Evolutionary conservation across 2,797 vertebrate species (phyloP).

Genomic region (Amphiprion clarkii): DNA sequence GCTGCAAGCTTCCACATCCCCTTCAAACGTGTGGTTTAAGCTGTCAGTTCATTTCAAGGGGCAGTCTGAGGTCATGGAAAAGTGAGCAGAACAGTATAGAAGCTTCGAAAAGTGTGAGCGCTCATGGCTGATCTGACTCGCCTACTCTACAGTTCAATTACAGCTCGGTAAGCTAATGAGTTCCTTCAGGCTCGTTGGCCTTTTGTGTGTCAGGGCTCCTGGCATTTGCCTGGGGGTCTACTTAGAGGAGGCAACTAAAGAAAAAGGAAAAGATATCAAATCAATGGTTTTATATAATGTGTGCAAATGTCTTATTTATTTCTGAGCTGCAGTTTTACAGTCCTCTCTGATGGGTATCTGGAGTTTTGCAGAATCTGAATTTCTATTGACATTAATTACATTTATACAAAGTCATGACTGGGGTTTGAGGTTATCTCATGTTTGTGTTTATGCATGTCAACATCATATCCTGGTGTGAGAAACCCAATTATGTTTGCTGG

Average conservation of each 20-base stretch:
- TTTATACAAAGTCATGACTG: no score
- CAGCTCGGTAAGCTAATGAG: constrained; percentile 52
- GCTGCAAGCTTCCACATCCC: constrained; percentile 41
- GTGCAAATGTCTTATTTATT: not conserved
- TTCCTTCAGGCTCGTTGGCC: constrained; percentile 52
- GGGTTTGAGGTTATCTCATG: no score
- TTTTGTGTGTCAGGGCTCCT: constrained; percentile 31
- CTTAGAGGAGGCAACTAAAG: constrained; percentile 11
- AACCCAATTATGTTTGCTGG: no score
- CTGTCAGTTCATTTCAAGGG: constrained; percentile 55
- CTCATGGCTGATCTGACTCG: constrained; percentile 24
- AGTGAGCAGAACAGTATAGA: constrained; percentile 41
- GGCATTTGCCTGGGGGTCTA: constrained; percentile 28
- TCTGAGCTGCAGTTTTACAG: not conserved
- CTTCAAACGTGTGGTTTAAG: constrained; percentile 59
- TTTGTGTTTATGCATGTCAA: no score
- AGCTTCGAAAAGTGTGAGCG: constrained; percentile 38
- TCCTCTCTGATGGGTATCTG: not conserved
- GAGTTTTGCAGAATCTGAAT: not conserved
- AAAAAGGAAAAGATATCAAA: constrained; percentile 18
- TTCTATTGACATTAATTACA: no score
- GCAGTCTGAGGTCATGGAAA: constrained; percentile 58
- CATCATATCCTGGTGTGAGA: no score
- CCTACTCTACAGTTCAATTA: constrained; percentile 40
- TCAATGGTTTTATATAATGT: not conserved